Conservation (phyloP, 1,140 invertebrate species). For the Drosophila micromelanica region DNA sequence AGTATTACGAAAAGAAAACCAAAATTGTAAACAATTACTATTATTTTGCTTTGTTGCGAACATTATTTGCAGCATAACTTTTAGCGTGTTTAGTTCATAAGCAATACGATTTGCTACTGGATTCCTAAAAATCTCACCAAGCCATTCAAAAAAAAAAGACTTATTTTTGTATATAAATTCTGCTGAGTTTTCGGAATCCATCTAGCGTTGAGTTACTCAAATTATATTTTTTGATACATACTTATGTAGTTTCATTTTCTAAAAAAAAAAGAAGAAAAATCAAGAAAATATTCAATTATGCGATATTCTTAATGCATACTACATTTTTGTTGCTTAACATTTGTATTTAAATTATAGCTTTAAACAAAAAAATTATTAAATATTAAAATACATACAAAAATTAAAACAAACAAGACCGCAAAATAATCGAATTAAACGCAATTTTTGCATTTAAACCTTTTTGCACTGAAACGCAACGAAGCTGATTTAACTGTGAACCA, state of each 20-base stretch:
- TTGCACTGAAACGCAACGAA: conserved; percentile 54
- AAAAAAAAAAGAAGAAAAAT: conserved; percentile 8
- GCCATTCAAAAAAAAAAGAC: conserved; percentile 27
- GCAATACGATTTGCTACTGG: conserved; percentile 34
- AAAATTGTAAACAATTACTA: conserved; percentile 51
- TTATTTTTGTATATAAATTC: conserved; percentile 55
- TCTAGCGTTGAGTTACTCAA: conserved; percentile 64
- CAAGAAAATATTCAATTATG: conserved; percentile 33
- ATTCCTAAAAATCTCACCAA: conserved; percentile 11
- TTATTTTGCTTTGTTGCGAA: conserved; percentile 9
- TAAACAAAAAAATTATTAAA: conserved; percentile 36
- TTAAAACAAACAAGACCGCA: conserved; percentile 33
- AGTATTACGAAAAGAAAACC: conserved; percentile 61
- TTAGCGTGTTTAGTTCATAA: conserved; percentile 77
- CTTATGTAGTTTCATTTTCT: conserved; percentile 13
- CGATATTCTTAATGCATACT: conserved; percentile 59
- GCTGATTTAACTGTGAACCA: conserved; percentile 53
- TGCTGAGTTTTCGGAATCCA: conserved; percentile 22
- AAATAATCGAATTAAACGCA: conserved; percentile 33
- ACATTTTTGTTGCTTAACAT: conserved; percentile 50
- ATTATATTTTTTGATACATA: conserved; percentile 56
- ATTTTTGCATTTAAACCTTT: conserved; percentile 67
- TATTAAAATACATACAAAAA: conserved; percentile 26
- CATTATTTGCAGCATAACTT: conserved; percentile 16
- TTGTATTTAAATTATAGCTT: conserved; percentile 66